phyloP scores from a whole-genome alignment of 2,888 invertebrate species.

The Hermodice carunculata region DNA sequence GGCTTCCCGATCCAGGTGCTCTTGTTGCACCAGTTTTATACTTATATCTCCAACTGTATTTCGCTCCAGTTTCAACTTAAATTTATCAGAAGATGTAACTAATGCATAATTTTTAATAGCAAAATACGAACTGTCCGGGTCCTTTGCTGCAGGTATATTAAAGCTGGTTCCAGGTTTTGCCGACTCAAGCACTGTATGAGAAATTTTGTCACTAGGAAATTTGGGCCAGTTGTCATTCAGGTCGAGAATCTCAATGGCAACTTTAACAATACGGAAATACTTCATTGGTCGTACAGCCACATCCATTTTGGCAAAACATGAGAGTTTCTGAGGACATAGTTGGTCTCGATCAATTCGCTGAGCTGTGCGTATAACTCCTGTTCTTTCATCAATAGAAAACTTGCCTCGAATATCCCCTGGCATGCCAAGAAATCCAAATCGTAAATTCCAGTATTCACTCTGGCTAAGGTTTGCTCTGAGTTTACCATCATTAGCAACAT shows the following conservation, averaged over 20 bases:
- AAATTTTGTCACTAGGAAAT: slow-evolving; percentile 15
- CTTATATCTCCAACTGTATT: too few species aligned
- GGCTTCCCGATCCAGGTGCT: slow-evolving; percentile 41
- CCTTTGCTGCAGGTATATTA: slow-evolving; percentile 16
- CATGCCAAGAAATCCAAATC: too few species aligned
- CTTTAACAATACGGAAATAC: slow-evolving; percentile 20
- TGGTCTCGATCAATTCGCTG: slow-evolving; percentile 18
- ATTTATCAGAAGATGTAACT: too few species aligned
- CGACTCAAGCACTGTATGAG: slow-evolving; percentile 17
- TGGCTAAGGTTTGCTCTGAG: too few species aligned
- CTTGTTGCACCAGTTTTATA: too few species aligned
- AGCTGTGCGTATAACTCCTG: slow-evolving; percentile 15
- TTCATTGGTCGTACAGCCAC: slow-evolving; percentile 13
- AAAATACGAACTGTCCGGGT: too few species aligned
- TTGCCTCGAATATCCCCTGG: too few species aligned
- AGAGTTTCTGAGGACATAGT: slow-evolving; percentile 10
- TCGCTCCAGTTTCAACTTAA: too few species aligned
- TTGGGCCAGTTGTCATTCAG: slow-evolving; percentile 24
- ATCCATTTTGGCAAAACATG: slow-evolving; percentile 17
- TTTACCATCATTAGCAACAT: too few species aligned
- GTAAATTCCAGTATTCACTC: too few species aligned
- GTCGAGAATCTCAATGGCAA: slow-evolving; percentile 18
- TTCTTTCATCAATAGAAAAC: slow-evolving; percentile 33
- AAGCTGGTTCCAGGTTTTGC: slow-evolving; percentile 15
- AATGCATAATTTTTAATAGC: too few species aligned